Evolutionary conservation across 1,140 invertebrate species (phyloP).

Genomic region (Centruroides sculpturatus): DNA sequence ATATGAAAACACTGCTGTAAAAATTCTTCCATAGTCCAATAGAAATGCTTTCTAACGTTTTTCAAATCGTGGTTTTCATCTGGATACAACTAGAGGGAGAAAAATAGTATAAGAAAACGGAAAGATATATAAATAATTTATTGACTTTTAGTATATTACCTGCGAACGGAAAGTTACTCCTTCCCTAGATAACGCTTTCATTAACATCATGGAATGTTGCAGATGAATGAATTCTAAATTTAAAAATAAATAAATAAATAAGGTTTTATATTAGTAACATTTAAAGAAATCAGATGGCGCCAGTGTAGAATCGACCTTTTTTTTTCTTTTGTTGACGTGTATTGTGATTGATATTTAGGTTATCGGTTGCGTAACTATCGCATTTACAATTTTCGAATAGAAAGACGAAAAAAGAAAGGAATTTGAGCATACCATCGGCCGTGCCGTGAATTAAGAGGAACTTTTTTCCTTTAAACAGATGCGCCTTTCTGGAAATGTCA

Average conservation of each 20-base stretch:
- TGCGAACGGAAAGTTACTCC: constrained; percentile 75
- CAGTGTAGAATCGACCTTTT: too few species aligned
- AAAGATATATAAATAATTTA: too few species aligned
- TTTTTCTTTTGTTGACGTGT: too few species aligned
- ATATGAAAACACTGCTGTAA: constrained; percentile 17
- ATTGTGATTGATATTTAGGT: too few species aligned
- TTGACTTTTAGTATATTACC: constrained; percentile 35
- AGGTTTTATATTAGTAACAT: too few species aligned
- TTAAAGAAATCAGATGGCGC: too few species aligned
- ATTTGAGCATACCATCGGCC: constrained; percentile 43
- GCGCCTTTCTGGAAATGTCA: constrained; percentile 71
- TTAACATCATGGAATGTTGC: constrained; percentile 83
- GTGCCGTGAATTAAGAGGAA: constrained; percentile 78
- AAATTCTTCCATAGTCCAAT: constrained; percentile 21
- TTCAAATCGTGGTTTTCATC: constrained; percentile 16
- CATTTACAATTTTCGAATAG: too few species aligned
- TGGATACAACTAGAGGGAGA: constrained; percentile 18
- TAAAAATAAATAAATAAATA: constrained; percentile 1
- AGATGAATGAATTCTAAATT: constrained; percentile 78
- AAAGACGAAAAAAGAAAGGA: too few species aligned
- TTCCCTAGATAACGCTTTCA: constrained; percentile 59
- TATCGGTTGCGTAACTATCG: too few species aligned
- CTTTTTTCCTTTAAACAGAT: constrained; percentile 62
- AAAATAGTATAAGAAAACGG: too few species aligned
- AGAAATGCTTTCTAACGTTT: constrained; percentile 19